Conservation (phyloP, 2,888 invertebrate species). For the Leptura quadrifasciata region DNA sequence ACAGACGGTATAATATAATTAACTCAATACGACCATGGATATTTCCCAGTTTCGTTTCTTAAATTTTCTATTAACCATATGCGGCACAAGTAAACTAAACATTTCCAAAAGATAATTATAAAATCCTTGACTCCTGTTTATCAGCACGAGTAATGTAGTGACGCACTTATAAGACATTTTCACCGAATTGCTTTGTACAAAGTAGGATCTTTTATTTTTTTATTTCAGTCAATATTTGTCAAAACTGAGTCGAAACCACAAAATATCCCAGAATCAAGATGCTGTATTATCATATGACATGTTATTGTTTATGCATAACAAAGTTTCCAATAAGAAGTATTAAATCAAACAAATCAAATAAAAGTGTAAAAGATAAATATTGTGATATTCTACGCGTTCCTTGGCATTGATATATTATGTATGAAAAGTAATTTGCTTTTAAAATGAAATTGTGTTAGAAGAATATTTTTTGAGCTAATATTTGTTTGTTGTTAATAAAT, state of each 20-base stretch:
- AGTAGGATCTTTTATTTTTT: neutral
- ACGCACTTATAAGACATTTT: neutral
- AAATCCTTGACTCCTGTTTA: neutral
- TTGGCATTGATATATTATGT: neutral
- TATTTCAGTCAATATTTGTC: slow-evolving; percentile 7
- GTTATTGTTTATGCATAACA: neutral
- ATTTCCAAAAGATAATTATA: neutral
- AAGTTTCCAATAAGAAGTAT: neutral
- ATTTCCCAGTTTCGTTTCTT: too few species aligned
- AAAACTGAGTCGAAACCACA: neutral
- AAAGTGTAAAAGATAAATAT: slow-evolving; percentile 11
- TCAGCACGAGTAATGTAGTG: neutral
- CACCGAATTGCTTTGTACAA: neutral
- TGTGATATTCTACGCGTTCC: neutral
- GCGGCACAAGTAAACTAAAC: neutral
- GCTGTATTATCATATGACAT: neutral
- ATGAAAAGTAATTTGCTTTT: neutral
- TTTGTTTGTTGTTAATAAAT: neutral
- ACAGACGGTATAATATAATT: too few species aligned
- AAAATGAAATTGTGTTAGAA: neutral
- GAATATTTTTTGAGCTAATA: neutral
- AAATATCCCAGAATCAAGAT: neutral
- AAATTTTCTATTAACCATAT: too few species aligned
- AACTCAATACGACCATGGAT: too few species aligned
- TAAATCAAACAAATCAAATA: slow-evolving; percentile 19